phyloP scores from a whole-genome alignment of 2,113 vertebrate genomes.

The Cyprinus carpio region DNA sequence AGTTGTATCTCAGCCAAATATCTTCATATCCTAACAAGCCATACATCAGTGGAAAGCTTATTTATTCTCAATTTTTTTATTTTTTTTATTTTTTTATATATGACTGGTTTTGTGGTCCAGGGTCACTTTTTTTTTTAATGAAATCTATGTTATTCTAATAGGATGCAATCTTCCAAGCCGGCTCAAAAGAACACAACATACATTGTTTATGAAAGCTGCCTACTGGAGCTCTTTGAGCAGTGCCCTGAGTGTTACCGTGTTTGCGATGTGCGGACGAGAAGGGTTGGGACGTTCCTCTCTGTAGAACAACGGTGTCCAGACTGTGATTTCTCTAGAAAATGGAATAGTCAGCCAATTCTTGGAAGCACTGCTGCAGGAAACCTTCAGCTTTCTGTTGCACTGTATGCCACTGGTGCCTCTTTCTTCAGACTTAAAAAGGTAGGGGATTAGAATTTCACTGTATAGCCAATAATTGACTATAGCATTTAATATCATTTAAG shows the following conservation, averaged over 20 bases:
- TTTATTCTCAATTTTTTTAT: no score
- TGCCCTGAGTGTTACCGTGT: constrained; percentile 6
- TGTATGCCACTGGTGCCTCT: neutral
- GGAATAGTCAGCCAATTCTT: constrained; percentile 28
- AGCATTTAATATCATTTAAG: neutral
- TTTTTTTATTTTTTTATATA: no score
- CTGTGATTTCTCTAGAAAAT: constrained; percentile 12
- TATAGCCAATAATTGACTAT: neutral
- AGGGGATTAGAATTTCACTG: neutral
- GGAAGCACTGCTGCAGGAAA: constrained; percentile 12
- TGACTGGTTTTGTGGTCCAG: no score
- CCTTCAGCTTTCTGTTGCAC: constrained; percentile 3
- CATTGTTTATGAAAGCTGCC: constrained; percentile 12
- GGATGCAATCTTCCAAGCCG: neutral
- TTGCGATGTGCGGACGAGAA: neutral
- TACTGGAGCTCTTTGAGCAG: constrained; percentile 30
- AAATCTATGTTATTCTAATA: neutral
- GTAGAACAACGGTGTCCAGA: constrained; percentile 19
- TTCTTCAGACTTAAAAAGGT: constrained; percentile 14
- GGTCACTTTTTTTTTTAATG: neutral
- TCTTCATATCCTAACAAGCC: no score
- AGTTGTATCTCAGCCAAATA: no score
- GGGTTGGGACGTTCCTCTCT: constrained; percentile 1
- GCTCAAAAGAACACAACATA: neutral
- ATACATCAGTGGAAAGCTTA: no score